A percentile compares a stretch with the other conserved stretches of the same genome.
Evolutionary conservation across 1,140 invertebrate species (phyloP).

Genomic region (Argopecten irradians): DNA sequence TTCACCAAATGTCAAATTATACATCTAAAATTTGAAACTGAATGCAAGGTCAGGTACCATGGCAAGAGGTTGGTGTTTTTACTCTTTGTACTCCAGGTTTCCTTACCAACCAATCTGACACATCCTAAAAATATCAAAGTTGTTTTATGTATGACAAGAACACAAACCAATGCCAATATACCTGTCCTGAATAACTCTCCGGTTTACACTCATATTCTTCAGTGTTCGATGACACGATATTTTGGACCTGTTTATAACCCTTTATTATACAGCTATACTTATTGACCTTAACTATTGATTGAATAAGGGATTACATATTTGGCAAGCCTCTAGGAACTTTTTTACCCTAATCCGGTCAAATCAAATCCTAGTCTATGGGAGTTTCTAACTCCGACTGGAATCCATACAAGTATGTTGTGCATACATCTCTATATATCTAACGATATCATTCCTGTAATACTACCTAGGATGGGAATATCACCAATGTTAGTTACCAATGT

Average conservation of each 20-base stretch:
- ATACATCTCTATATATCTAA: not conserved
- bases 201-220: not conserved
- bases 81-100: no score
- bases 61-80: no score
- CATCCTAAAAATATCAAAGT: no score
- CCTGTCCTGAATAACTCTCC: no score
- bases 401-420: not conserved
- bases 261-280: not conserved
- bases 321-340: not conserved
- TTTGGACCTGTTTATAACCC: not conserved
- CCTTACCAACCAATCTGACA: no score
- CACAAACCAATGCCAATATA: no score
- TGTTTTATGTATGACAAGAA: no score
- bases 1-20: no score
- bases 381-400: not conserved
- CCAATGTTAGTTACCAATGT: not conserved
- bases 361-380: not conserved
- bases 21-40: no score
- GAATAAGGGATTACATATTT: constrained; percentile 1
- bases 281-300: not conserved
- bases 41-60: no score
- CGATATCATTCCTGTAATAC: not conserved
- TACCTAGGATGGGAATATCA: not conserved
- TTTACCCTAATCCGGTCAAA: not conserved
- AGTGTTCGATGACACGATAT: not conserved